phyloP scores from a whole-genome alignment of 2,113 vertebrate genomes.

The Larimichthys crocea region DNA sequence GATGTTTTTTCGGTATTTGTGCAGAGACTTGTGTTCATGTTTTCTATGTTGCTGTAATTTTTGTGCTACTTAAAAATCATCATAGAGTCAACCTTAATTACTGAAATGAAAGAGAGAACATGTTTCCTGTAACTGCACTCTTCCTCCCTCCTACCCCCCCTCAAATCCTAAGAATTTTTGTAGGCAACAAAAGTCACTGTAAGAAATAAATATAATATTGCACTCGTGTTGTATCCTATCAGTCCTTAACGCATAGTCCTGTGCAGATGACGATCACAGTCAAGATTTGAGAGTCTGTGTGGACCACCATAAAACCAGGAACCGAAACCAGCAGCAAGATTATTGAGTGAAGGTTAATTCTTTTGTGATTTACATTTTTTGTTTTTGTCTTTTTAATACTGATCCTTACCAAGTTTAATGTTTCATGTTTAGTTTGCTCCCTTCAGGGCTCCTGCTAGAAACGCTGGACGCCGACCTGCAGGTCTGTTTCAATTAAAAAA shows the following conservation, averaged over 20 bases:
- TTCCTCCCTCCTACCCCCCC: slow-evolving; percentile 71
- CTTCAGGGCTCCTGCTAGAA: too few relatives aligned
- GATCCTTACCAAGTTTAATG: too few relatives aligned
- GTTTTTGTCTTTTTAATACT: too few relatives aligned
- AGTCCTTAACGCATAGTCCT: slow-evolving; percentile 16
- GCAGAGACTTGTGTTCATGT: slow-evolving; percentile 92
- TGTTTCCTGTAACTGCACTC: slow-evolving; percentile 94
- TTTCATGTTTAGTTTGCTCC: too few relatives aligned
- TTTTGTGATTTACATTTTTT: too few relatives aligned
- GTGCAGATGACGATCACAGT: too few relatives aligned
- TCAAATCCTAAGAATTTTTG: slow-evolving; percentile 90
- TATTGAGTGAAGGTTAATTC: too few relatives aligned
- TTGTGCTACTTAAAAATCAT: slow-evolving; percentile 96
- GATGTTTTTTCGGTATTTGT: slow-evolving; percentile 91
- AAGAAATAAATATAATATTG: slow-evolving; percentile 98
- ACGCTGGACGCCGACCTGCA: too few relatives aligned
- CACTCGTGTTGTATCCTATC: slow-evolving; percentile 87
- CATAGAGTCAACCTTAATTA: slow-evolving; percentile 89
- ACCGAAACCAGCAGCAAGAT: too few relatives aligned
- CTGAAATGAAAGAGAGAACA: slow-evolving; percentile 84
- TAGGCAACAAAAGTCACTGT: slow-evolving; percentile 97
- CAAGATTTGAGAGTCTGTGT: too few relatives aligned
- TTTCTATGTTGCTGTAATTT: slow-evolving; percentile 96
- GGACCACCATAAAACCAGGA: too few relatives aligned
- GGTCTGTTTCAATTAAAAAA: too few relatives aligned